Evolutionary conservation across 2,888 invertebrate species (phyloP).

Genomic region (Leptinotarsa rubiginosa): DNA sequence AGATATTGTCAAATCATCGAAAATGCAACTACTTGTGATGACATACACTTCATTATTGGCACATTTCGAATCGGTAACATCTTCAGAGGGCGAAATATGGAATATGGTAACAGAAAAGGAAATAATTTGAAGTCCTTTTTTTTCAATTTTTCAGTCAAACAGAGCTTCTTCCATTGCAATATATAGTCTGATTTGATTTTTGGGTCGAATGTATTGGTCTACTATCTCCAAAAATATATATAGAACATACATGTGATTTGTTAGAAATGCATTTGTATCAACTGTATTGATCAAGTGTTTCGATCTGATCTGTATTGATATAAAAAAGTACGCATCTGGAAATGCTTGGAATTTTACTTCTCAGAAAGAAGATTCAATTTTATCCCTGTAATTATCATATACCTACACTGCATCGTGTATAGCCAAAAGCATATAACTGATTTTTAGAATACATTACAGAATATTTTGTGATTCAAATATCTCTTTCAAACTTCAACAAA

Average conservation of each 20-base stretch:
- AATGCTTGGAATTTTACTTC: no score
- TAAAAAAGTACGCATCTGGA: neutral
- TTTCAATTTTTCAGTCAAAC: no score
- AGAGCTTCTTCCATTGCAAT: no score
- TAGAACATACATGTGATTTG: no score
- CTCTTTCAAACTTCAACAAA: neutral
- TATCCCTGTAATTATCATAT: neutral
- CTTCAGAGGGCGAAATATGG: neutral
- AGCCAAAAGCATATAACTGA: neutral
- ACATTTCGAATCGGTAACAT: conserved; percentile 25
- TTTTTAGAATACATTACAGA: neutral
- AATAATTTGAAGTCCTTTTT: neutral
- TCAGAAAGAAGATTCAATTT: neutral
- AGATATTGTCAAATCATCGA: conserved; percentile 33
- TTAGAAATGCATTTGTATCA: no score
- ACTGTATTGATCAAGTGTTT: neutral
- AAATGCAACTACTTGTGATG: conserved; percentile 20
- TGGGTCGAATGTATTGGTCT: no score
- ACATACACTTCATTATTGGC: conserved; percentile 22
- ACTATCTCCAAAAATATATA: no score
- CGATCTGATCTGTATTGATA: neutral
- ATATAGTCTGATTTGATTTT: no score
- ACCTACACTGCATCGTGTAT: neutral
- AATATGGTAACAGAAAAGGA: neutral
- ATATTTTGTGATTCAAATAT: neutral